A percentile compares a stretch with the other conserved stretches of the same genome.
Evolutionary conservation across 2,113 vertebrate species (phyloP).

Genomic region (Petroica traversi): DNA sequence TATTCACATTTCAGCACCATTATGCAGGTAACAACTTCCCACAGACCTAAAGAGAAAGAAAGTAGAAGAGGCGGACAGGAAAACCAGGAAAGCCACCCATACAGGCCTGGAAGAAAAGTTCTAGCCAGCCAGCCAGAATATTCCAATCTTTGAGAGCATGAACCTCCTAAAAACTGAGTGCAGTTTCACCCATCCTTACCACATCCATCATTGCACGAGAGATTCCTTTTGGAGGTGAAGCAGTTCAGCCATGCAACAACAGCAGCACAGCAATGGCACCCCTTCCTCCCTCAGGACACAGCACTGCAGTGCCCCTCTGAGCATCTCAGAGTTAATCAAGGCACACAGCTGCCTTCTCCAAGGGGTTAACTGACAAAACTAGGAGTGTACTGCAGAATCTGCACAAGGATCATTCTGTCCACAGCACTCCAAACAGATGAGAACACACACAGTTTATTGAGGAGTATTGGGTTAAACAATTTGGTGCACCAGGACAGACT

Average conservation of each 20-base stretch:
- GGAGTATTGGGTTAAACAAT: not conserved
- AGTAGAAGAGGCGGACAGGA: not conserved
- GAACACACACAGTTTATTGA: not conserved
- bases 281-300: not conserved
- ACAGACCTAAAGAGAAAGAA: not conserved
- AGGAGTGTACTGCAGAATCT: not conserved
- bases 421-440: not conserved
- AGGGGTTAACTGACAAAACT: not conserved
- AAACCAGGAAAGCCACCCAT: not conserved
- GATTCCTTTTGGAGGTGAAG: not conserved
- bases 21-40: not conserved
- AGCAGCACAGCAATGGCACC: not conserved
- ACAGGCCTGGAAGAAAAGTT: not conserved
- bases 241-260: not conserved
- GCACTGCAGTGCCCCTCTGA: not conserved
- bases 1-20: not conserved
- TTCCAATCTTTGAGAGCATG: not conserved
- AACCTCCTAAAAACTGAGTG: not conserved
- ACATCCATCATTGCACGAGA: rapidly evolving
- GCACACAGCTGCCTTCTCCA: not conserved
- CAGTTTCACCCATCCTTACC: not conserved
- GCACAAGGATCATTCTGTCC: not conserved
- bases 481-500: not conserved
- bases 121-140: not conserved
- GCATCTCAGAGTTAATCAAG: not conserved